Conservation (phyloP, 1,140 invertebrate genomes). For the Calephelis nemesis region DNA sequence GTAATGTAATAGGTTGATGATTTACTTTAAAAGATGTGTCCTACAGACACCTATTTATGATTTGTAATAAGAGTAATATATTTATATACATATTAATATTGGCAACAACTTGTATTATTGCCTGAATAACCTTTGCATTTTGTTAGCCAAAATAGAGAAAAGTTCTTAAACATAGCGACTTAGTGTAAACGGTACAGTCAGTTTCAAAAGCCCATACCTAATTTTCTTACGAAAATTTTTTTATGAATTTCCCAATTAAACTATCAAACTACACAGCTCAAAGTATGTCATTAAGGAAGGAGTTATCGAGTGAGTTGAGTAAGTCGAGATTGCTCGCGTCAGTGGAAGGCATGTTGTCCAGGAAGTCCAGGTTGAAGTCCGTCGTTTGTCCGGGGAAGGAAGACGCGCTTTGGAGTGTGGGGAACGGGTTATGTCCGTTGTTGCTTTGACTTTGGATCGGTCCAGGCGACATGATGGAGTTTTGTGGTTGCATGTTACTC, state of each 20-base stretch:
- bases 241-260: neutral
- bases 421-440: slow-evolving; percentile 40
- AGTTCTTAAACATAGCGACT: no score
- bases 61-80: no score
- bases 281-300: slow-evolving; percentile 73
- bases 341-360: slow-evolving; percentile 87
- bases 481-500: slow-evolving; percentile 48
- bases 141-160: no score
- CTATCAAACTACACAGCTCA: slow-evolving; percentile 32
- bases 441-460: slow-evolving; percentile 48
- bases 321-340: slow-evolving; percentile 86
- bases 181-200: no score
- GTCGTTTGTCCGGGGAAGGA: slow-evolving; percentile 81
- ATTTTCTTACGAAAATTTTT: neutral
- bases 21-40: no score
- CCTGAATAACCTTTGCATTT: no score
- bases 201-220: no score
- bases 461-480: slow-evolving; percentile 44
- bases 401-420: slow-evolving; percentile 72
- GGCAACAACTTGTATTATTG: no score
- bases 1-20: no score
- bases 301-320: slow-evolving; percentile 82
- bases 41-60: no score
- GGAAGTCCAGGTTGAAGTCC: slow-evolving; percentile 89
- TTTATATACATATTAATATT: no score